Percentiles rank a stretch among this genome's conserved stretches.
These are phyloP conservation scores for Chaunax sp. DNA, from an alignment of 2,797 vertebrate species.

Conservation along the genomic window DNA sequence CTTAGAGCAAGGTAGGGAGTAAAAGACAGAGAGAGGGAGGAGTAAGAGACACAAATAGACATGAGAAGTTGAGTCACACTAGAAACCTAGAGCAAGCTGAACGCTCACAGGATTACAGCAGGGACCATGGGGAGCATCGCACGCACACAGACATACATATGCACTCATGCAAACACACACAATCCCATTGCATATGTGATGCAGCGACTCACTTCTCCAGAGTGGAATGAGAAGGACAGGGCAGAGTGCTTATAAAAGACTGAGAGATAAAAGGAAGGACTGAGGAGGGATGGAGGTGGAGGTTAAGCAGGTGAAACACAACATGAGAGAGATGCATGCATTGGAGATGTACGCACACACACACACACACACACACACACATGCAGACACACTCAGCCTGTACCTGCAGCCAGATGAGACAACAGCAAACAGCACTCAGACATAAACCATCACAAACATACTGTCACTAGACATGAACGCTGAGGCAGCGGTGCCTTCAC, in stretches of 20 bases:
- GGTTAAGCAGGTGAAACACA: constrained; percentile 53
- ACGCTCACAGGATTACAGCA: constrained; percentile 65
- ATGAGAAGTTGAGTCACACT: constrained; percentile 65
- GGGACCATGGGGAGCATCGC: constrained; percentile 50
- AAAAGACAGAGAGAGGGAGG: constrained; percentile 34
- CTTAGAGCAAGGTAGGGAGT: constrained; percentile 28
- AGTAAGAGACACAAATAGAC: constrained; percentile 54
- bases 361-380: not conserved
- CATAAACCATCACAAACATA: constrained; percentile 47
- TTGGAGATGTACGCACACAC: constrained; percentile 27
- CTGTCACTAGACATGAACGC: no score
- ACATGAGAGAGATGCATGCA: constrained; percentile 41
- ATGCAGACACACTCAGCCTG: no score
- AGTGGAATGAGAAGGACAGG: constrained; percentile 56
- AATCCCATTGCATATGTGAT: constrained; percentile 50
- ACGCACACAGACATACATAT: no score
- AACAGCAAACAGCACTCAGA: constrained; percentile 51
- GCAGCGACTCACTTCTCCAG: constrained; percentile 44
- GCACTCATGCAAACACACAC: no score
- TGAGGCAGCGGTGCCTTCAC: no score
- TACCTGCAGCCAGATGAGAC: constrained; percentile 52
- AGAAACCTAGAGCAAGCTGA: constrained; percentile 70
- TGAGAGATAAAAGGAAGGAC: constrained; percentile 46
- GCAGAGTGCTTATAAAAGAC: constrained; percentile 54
- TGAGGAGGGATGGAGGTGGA: constrained; percentile 38